These are phyloP conservation scores for Nannobrachium achirus DNA, from an alignment of 2,113 vertebrate species.

Conservation along the genomic window DNA sequence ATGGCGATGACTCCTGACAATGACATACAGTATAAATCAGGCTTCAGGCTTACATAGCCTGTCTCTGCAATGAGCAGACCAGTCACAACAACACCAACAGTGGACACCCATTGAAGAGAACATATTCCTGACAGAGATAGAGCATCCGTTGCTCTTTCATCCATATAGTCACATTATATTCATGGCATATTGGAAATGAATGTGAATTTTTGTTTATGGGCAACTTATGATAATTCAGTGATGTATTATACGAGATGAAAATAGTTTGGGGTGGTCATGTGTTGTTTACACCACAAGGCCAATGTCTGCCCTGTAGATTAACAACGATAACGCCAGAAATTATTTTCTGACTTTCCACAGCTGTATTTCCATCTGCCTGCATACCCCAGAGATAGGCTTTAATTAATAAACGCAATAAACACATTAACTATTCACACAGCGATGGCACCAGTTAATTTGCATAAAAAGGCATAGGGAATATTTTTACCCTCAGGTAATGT, in stretches of 20 bases:
- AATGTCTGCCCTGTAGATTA: slow-evolving; percentile 49
- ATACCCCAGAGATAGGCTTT: slow-evolving; percentile 46
- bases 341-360: slow-evolving; percentile 58
- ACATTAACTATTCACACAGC: slow-evolving; percentile 56
- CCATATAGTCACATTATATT: not conserved
- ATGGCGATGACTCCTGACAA: no score
- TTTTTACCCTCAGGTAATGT: not conserved
- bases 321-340: slow-evolving; percentile 58
- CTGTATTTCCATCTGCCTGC: slow-evolving; percentile 70
- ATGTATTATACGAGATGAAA: not conserved
- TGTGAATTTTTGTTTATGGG: not conserved
- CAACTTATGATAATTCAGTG: slow-evolving; percentile 20
- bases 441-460: slow-evolving; percentile 34
- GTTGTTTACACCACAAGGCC: slow-evolving; percentile 1
- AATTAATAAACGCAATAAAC: slow-evolving; percentile 70
- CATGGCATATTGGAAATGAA: not conserved
- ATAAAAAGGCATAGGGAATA: slow-evolving; percentile 18
- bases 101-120: not conserved
- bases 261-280: slow-evolving; percentile 2
- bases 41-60: not conserved
- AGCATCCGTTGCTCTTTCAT: not conserved
- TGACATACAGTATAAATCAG: no score
- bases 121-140: not conserved
- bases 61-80: slow-evolving; percentile 37
- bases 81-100: not conserved